phyloP scores from a whole-genome alignment of 2,888 invertebrate genomes.

The Morpho deidamia region DNA sequence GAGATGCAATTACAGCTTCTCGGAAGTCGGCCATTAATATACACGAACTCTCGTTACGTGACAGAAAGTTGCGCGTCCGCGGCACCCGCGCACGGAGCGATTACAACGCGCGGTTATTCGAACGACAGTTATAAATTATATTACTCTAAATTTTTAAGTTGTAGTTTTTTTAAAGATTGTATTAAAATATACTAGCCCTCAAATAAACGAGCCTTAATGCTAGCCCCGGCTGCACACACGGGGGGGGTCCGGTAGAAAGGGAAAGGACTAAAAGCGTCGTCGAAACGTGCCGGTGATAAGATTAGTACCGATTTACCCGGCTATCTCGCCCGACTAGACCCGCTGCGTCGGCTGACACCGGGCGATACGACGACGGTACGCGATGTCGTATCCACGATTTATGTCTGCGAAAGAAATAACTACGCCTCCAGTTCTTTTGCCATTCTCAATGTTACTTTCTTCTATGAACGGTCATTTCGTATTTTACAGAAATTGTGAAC shows the following conservation, averaged over 20 bases:
- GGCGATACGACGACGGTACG: background rate
- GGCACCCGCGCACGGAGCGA: background rate
- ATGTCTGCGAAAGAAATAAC: too few relatives aligned
- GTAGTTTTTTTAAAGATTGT: too few relatives aligned
- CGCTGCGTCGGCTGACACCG: background rate
- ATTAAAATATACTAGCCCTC: too few relatives aligned
- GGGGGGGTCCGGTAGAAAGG: background rate
- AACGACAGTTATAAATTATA: too few relatives aligned
- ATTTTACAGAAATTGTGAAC: too few relatives aligned
- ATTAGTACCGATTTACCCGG: background rate
- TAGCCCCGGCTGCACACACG: background rate
- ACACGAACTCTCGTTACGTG: background rate
- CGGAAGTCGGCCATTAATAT: constrained; percentile 1
- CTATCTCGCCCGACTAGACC: background rate
- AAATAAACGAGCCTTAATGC: too few relatives aligned
- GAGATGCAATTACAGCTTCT: background rate
- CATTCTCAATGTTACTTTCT: too few relatives aligned
- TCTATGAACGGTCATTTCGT: too few relatives aligned
- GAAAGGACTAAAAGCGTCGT: background rate
- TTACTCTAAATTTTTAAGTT: too few relatives aligned
- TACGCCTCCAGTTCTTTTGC: too few relatives aligned
- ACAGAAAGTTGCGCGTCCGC: constrained; percentile 8
- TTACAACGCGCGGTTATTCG: too few relatives aligned
- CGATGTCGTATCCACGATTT: background rate
- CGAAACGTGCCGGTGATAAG: background rate